Percentiles rank a stretch among this genome's conserved stretches.
These are phyloP conservation scores for Bedellia somnulentella DNA, from an alignment of 2,888 invertebrate species.

Conservation along the genomic window DNA sequence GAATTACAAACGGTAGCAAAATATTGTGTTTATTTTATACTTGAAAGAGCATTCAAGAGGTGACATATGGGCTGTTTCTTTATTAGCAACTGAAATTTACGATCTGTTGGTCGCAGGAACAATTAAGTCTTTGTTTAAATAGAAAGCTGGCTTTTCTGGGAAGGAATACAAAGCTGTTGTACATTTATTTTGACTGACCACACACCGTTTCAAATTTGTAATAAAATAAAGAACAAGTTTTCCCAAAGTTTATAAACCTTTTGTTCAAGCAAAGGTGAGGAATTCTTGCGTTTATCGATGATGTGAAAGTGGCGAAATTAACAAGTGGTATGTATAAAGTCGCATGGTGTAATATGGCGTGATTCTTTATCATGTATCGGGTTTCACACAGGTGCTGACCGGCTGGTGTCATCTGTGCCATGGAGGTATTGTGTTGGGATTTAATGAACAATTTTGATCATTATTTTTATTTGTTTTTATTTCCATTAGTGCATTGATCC, in stretches of 20 bases:
- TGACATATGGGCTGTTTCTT: constrained; percentile 43
- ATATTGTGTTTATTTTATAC: constrained; percentile 55
- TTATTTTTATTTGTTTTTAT: too few relatives aligned
- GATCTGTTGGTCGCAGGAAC: constrained; percentile 29
- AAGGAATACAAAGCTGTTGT: not conserved
- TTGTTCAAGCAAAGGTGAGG: too few relatives aligned
- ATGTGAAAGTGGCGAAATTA: too few relatives aligned
- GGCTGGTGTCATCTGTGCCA: constrained; percentile 2
- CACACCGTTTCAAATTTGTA: constrained; percentile 32
- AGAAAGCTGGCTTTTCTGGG: constrained; percentile 18
- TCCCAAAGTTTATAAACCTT: too few relatives aligned
- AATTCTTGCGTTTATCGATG: too few relatives aligned
- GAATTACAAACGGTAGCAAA: constrained; percentile 48
- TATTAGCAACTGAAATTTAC: constrained; percentile 41
- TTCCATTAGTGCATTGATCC: too few relatives aligned
- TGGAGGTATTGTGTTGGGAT: too few relatives aligned
- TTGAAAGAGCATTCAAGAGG: constrained; percentile 41
- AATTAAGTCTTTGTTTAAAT: constrained; percentile 43
- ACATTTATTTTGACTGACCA: constrained; percentile 14
- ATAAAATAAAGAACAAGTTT: too few relatives aligned
- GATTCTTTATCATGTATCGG: not conserved
- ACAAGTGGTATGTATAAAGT: too few relatives aligned
- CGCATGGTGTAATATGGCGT: too few relatives aligned
- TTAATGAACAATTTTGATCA: too few relatives aligned
- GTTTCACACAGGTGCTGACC: constrained; percentile 3